Base-by-base conservation (phyloP, 1,140 invertebrate species). In the Rhyzopertha dominica region DNA sequence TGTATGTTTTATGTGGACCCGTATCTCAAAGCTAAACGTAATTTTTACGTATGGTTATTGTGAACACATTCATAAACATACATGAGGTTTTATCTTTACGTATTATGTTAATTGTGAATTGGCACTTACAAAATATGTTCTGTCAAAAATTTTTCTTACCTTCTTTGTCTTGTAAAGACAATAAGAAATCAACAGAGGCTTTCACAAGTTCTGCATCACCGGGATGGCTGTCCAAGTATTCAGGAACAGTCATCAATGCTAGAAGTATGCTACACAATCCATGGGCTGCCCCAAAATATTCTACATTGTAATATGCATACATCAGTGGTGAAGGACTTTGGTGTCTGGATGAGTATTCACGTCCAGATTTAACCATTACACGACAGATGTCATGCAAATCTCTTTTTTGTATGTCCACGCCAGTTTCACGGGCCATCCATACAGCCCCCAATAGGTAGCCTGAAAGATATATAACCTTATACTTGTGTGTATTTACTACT, bases 241-340 rank as follows among this genome's bases (percentile, higher is more conserved):
- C 68, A 54, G 85, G 78, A 40, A 85, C 81, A 20, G 74, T 70
- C 28, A 88, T 39, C n/a, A 83, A 66, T 39, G 75, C 70, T 56
- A 80, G 76, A 5, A 82, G 63, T 40, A 87, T 87, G 13, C 75
- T 66, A 52, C 75, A 74, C 3, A 87, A 53, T 0, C 85, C 85
- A 69, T 91, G 88, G 16, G 87, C 87, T 1, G 87, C 86, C 12
- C 87, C 87, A 37, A 92, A 66, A 66, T 91, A 92, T 69, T 90
- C 82, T 5, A 84, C 86, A n/a, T 79, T 75, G 61, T 91, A 87
- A 66, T 90, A 91, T 36, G 85, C 73, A 61, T 87, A 92, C 86
- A 91, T 90, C 10, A 93, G 65, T 5, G 88, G 86, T 52, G 76
- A 76, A 4, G 72, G 72, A 20, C 76, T 80, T 12, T 70, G 68